These are phyloP conservation scores for Cataglyphis rosenhaueri DNA, from an alignment of 2,888 invertebrate species.

Conservation along the genomic window DNA sequence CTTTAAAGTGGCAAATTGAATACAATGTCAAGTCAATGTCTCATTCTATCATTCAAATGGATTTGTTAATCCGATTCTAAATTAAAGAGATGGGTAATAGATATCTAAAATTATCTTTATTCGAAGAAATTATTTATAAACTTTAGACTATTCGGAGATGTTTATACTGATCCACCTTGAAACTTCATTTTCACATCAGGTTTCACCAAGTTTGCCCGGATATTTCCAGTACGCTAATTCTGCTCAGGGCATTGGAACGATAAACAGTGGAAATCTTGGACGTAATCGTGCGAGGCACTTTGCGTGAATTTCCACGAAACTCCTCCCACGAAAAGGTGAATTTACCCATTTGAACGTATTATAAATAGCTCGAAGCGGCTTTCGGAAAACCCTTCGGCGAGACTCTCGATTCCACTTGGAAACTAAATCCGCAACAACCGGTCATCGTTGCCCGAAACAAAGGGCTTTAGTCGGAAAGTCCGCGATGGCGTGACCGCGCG, in stretches of 20 bases:
- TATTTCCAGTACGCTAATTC: conserved; percentile 14
- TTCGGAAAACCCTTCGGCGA: conserved; percentile 31
- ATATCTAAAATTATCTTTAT: not conserved
- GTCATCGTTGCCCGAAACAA: conserved; percentile 58
- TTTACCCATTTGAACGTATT: conserved; percentile 32
- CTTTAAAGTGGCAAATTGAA: not conserved
- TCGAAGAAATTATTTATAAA: not conserved
- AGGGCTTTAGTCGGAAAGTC: conserved; percentile 29
- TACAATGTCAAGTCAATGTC: not conserved
- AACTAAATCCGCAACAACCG: conserved; percentile 33
- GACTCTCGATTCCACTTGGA: conserved; percentile 30
- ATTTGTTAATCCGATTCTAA: not conserved
- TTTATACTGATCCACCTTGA: not conserved
- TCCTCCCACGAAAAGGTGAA: conserved; percentile 16
- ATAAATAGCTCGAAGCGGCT: conserved; percentile 43
- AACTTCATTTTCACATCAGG: not conserved
- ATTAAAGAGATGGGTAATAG: not conserved
- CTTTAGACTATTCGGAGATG: not conserved
- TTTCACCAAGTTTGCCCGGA: not conserved
- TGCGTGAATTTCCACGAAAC: conserved; percentile 38
- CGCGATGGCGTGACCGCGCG: conserved; percentile 57
- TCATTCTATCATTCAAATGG: not conserved
- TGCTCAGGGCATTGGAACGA: conserved; percentile 5
- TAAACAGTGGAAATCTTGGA: conserved; percentile 34
- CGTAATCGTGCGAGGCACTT: conserved; percentile 14